Evolutionary conservation across 2,888 invertebrate species (phyloP).

Genomic region (Saturnia japonica): DNA sequence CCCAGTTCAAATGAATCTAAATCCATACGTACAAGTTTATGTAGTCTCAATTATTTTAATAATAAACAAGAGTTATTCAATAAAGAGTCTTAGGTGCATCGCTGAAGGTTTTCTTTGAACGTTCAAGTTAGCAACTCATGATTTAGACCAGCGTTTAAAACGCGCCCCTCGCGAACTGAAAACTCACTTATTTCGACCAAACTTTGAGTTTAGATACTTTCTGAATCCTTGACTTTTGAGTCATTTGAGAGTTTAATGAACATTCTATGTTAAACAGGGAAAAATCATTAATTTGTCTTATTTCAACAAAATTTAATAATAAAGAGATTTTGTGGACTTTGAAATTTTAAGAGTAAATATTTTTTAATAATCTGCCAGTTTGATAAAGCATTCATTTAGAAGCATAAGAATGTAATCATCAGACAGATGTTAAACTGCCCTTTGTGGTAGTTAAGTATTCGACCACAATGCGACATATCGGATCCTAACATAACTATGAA

Average conservation of each 20-base stretch:
- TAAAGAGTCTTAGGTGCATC: background rate
- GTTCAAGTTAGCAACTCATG: slow-evolving; percentile 25
- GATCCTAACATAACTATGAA: too few species aligned
- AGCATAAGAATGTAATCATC: background rate
- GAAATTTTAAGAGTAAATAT: background rate
- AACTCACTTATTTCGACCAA: slow-evolving; percentile 75
- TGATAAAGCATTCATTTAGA: background rate
- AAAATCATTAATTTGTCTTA: slow-evolving; percentile 21
- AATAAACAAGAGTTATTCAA: background rate
- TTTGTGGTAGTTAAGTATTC: too few species aligned
- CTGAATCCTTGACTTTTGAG: slow-evolving; percentile 60
- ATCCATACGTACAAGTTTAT: background rate
- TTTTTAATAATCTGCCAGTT: background rate
- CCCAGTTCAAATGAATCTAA: background rate
- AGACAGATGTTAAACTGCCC: too few species aligned
- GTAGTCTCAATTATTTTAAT: background rate
- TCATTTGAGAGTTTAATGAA: slow-evolving; percentile 61
- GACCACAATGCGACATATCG: too few species aligned
- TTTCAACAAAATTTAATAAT: slow-evolving; percentile 6
- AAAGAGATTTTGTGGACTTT: slow-evolving; percentile 1
- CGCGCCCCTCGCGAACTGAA: slow-evolving; percentile 59
- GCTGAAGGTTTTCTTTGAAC: background rate
- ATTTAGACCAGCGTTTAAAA: slow-evolving; percentile 32
- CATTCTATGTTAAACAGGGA: slow-evolving; percentile 38
- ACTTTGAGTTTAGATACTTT: slow-evolving; percentile 62